phyloP scores from a whole-genome alignment of 2,888 invertebrate genomes.

The Notodonta ziczac region DNA sequence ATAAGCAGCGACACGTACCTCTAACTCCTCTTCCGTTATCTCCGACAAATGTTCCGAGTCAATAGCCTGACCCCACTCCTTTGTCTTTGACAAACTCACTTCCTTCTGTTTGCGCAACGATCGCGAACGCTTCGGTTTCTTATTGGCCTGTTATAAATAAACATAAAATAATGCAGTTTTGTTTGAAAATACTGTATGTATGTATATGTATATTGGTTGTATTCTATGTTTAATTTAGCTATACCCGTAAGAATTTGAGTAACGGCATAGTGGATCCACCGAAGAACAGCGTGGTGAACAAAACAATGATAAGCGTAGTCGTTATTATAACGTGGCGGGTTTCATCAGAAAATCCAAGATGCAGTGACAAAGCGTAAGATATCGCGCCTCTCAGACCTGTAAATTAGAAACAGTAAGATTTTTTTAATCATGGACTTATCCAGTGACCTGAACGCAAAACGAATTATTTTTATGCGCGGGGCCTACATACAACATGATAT shows the following conservation, averaged over 20 bases:
- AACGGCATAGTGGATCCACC: conserved; percentile 99
- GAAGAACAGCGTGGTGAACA: conserved; percentile 97
- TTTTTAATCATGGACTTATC: too few species aligned
- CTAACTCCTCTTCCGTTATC: conserved; percentile 96
- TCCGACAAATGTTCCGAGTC: conserved; percentile 97
- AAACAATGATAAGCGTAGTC: conserved; percentile 98
- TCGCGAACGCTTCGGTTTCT: conserved; percentile 79
- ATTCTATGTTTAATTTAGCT: conserved; percentile 12
- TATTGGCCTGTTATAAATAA: conserved; percentile 69
- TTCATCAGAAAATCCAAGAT: conserved; percentile 96
- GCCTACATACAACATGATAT: too few species aligned
- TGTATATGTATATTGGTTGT: conserved; percentile 1
- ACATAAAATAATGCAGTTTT: not conserved
- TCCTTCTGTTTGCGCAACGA: conserved; percentile 88
- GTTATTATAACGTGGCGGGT: conserved; percentile 98
- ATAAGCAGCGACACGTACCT: conserved; percentile 78
- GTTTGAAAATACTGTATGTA: not conserved
- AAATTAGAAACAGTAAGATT: conserved; percentile 18
- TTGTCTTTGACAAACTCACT: conserved; percentile 97
- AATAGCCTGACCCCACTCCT: conserved; percentile 98
- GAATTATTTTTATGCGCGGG: too few species aligned
- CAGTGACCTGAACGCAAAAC: too few species aligned
- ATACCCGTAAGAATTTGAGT: conserved; percentile 94
- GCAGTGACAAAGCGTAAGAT: conserved; percentile 98
- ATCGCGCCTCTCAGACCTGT: conserved; percentile 97